Base-by-base conservation (phyloP, 2,113 vertebrate genomes). In the Dromiciops gliroides region DNA sequence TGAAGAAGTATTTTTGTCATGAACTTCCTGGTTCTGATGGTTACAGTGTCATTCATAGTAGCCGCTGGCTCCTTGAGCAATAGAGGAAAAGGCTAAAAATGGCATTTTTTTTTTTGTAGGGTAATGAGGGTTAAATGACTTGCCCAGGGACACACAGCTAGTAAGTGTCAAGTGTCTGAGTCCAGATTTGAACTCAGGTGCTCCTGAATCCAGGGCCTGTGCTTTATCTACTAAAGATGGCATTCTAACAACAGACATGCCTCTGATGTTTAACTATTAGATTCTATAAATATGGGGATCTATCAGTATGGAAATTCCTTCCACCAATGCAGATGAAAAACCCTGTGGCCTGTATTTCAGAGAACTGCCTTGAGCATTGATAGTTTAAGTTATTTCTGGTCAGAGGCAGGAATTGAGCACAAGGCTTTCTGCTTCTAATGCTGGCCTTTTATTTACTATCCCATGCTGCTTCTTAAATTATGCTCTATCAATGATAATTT, bases 401-500 rank as follows among this genome's bases (percentile, higher is more conserved):
- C 12, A 83, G 37, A n/a, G n/a, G 37, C n/a, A 75, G 25, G 16
- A 75, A 75, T 44, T 75, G 67, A 75, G 67, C 14, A n/a, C 37
- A n/a, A 75, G 37, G 37, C 4, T n/a, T 75, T 44, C 37, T n/a
- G 16, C 31, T 75, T 75, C 31, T 75, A n/a, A 75, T 37, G 37
- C 37, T 75, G 37, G 37, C n/a, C n/a, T 44, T 83, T 83, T 83
- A 44, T 23, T 44, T 44, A 23, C 6, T 83, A 44, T 83, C 37
- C 6, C 37, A 83, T 22, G 16, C 67, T 44, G 16, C n/a, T 44
- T 83, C n/a, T 44, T 83, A 44, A 44, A 44, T 44, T 83, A 83
- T 44, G 37, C 16, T 83, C 67, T 83, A 83, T 83, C 67, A 8
- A 4, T 95, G 2, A 11, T 91, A 92, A 91, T 51, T 96, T 95